A percentile compares a stretch with the other conserved stretches of the same genome.
These are phyloP conservation scores for Zaprionus inermis DNA, from an alignment of 1,140 invertebrate genomes.

Conservation along the genomic window DNA sequence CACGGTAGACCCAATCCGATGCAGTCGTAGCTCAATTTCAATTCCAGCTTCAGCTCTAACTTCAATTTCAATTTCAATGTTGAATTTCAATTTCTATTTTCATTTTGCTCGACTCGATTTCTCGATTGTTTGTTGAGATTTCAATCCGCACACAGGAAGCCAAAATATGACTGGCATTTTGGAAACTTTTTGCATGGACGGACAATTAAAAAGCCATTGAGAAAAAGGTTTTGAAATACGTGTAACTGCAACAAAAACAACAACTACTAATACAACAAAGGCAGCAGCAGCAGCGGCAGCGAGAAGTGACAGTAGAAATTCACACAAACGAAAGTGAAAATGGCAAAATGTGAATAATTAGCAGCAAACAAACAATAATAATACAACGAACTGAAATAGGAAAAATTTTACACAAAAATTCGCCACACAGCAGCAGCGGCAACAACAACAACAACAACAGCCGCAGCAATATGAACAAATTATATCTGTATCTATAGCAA, in stretches of 20 bases:
- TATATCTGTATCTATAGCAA: constrained; percentile 48
- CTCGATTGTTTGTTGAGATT: constrained; percentile 60
- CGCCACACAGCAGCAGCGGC: constrained; percentile 42
- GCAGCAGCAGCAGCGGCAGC: constrained; percentile 36
- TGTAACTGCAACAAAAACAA: constrained; percentile 64
- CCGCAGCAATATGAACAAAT: constrained; percentile 42
- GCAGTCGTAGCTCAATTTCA: constrained; percentile 24
- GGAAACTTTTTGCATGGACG: constrained; percentile 70
- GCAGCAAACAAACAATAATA: constrained; percentile 75
- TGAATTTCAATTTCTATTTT: constrained; percentile 13
- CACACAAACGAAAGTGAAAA: constrained; percentile 81
- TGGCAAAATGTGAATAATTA: constrained; percentile 81
- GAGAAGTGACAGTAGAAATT: constrained; percentile 77
- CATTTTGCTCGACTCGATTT: constrained; percentile 64
- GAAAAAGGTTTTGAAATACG: constrained; percentile 67
- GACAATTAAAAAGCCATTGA: constrained; percentile 63
- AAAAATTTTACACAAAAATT: constrained; percentile 73
- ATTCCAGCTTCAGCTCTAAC: not conserved
- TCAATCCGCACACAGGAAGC: constrained; percentile 65
- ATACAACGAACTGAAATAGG: constrained; percentile 70
- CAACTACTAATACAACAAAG: constrained; percentile 69
- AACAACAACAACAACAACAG: constrained; percentile 28
- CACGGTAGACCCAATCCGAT: constrained; percentile 19
- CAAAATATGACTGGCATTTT: constrained; percentile 79
- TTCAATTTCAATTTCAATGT: constrained; percentile 42